Evolutionary conservation across 2,113 vertebrate species (phyloP), one percentile per base, ranked within the genome.

Genomic region (Glaucomys volans): DNA sequence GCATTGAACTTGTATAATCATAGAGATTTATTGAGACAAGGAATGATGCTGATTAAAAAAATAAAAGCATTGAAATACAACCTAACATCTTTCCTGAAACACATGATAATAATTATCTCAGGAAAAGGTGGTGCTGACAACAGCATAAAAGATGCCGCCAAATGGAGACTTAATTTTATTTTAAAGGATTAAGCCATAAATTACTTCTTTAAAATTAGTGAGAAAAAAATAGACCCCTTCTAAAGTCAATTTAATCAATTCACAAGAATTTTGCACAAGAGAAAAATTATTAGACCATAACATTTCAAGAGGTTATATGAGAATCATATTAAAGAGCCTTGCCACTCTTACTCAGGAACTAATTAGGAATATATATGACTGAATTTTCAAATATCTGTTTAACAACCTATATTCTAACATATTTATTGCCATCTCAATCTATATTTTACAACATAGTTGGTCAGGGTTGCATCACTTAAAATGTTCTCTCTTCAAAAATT

Each of bases 11-110:
- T 95, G 76, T 97, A 87, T 87, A 97, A 98, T 97, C 97, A 98
- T 24, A 89, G 94, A 96, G 96, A 98, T 97, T 98, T 97, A 98
- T 91, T 94, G 87, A 98, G 96, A 97, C 95, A 97, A 95, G 95
- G 94, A 96, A 97, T 91, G 97, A 85, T 76, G 84, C 69, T 97
- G 98, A 98, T 98, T 98, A 97, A 98, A 98, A 94, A 80, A 88
- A 97, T 88, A 97, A 97, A 96, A 98, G 87, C 82, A 87, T 7
- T 97, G 96, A 97, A 94, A 97, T 97, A 44, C 69, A 87, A 74
- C 91, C 95, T 81, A 97, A 94, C 96, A 85, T 97, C 94, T 98
- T 98, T 94, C 95, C 71, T 90, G 97, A 97, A 97, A 97, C 83
- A 86, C 86, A 94, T 92, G 90, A 92, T 76, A 96, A 76, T 90